These are phyloP conservation scores for Loriculus beryllinus DNA, from an alignment of 2,797 vertebrate genomes.

Conservation along the genomic window DNA sequence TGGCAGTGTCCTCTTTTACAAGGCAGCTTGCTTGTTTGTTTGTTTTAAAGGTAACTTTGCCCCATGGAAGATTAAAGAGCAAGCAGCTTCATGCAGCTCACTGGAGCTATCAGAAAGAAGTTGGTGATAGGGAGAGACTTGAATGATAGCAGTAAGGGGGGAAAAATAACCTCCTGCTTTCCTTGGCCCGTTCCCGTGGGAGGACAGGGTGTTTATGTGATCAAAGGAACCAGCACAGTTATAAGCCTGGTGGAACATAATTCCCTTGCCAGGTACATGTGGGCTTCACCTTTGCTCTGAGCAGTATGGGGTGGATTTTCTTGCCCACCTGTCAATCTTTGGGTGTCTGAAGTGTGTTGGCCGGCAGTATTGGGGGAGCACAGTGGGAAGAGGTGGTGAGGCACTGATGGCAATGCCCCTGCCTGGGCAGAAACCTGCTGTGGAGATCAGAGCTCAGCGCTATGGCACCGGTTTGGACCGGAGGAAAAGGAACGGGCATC, in stretches of 20 bases:
- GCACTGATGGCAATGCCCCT: background rate
- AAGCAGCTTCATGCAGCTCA: background rate
- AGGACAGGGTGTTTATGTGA: background rate
- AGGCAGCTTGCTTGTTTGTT: background rate
- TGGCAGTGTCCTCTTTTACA: background rate
- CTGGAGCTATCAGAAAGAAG: background rate
- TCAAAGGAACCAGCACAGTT: background rate
- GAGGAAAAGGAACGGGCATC: background rate
- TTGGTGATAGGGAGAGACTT: background rate
- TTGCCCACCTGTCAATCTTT: background rate
- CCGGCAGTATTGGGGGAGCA: background rate
- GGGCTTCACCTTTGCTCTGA: background rate
- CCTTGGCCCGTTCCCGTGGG: background rate
- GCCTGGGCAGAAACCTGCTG: background rate
- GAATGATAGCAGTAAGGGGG: background rate
- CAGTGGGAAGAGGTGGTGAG: background rate
- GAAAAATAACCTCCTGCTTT: background rate
- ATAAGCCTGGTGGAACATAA: background rate
- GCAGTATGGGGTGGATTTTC: background rate
- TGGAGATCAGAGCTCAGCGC: background rate
- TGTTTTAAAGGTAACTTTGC: constrained; percentile 17
- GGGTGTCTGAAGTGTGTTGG: background rate
- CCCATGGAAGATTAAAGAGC: background rate
- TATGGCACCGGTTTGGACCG: background rate
- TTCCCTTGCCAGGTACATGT: background rate